A percentile compares a stretch with the other conserved stretches of the same genome.
phyloP scores from a whole-genome alignment of 1,140 invertebrate genomes.

The Aleiodes sp. region DNA sequence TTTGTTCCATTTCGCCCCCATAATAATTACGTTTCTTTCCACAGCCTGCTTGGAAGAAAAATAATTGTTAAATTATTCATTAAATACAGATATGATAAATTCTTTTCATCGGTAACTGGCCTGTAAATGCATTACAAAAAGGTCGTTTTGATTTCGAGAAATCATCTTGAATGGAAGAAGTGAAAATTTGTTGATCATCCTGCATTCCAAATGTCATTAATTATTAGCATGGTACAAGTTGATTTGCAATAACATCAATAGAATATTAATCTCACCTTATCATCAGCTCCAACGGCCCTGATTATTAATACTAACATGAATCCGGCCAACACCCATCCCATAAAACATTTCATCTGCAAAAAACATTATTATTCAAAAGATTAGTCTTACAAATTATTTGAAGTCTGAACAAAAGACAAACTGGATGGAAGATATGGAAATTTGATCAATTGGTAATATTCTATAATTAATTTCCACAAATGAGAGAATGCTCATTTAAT shows the following conservation, averaged over 20 bases:
- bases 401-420: too few relatives aligned
- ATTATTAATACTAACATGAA: not conserved
- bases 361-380: too few relatives aligned
- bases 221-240: not conserved
- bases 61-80: not conserved
- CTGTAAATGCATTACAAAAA: slow-evolving; percentile 56
- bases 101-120: slow-evolving; percentile 27
- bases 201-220: slow-evolving; percentile 23
- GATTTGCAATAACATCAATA: not conserved
- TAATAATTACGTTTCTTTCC: slow-evolving; percentile 47
- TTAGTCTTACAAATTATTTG: too few relatives aligned
- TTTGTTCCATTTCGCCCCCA: slow-evolving; percentile 16
- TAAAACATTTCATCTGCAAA: not conserved
- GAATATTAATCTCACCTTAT: not conserved
- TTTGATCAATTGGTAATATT: too few relatives aligned
- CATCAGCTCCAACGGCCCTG: not conserved
- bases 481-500: too few relatives aligned
- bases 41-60: slow-evolving; percentile 43
- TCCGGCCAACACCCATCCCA: not conserved
- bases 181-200: slow-evolving; percentile 42
- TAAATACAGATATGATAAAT: slow-evolving; percentile 9
- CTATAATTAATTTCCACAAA: too few relatives aligned
- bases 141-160: slow-evolving; percentile 47
- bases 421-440: too few relatives aligned
- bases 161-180: slow-evolving; percentile 31